Conservation (phyloP, 2,888 invertebrate genomes). For the Creontiades dilutus region DNA sequence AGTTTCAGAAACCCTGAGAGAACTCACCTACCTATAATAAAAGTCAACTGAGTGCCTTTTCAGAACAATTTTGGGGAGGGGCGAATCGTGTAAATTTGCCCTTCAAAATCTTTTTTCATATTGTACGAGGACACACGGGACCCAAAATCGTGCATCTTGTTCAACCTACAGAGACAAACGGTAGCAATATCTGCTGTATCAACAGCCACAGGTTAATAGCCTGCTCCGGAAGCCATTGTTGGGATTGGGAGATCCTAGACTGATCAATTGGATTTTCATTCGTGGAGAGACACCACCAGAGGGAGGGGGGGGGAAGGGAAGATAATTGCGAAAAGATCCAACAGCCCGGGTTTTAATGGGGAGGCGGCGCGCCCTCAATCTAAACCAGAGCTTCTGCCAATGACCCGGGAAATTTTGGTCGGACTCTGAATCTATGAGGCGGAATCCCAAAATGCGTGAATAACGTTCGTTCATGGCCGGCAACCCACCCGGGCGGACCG, state of each 20-base stretch:
- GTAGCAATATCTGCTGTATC: neutral
- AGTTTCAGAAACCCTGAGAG: too few relatives aligned
- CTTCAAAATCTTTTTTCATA: too few relatives aligned
- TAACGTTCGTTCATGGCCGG: neutral
- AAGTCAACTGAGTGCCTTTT: too few relatives aligned
- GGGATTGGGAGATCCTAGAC: constrained; percentile 1
- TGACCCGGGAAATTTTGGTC: neutral
- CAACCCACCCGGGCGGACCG: neutral
- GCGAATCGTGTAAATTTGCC: too few relatives aligned
- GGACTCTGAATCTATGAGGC: neutral
- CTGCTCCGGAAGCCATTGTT: constrained; percentile 18
- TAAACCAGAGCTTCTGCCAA: constrained; percentile 1
- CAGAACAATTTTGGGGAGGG: too few relatives aligned
- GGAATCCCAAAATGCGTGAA: neutral
- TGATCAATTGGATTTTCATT: constrained; percentile 7
- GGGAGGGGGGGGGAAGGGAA: neutral
- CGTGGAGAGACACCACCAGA: neutral
- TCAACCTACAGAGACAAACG: neutral
- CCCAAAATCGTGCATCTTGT: too few relatives aligned
- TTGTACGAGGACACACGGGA: too few relatives aligned
- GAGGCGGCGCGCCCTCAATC: neutral
- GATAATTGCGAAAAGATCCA: constrained; percentile 51
- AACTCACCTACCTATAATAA: too few relatives aligned
- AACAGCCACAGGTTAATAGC: constrained; percentile 18
- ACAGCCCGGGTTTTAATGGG: constrained; percentile 37